Evolutionary conservation across 2,113 vertebrate species (phyloP), one percentile per base, ranked within the genome.

Genomic region (Microtus richardsoni): DNA sequence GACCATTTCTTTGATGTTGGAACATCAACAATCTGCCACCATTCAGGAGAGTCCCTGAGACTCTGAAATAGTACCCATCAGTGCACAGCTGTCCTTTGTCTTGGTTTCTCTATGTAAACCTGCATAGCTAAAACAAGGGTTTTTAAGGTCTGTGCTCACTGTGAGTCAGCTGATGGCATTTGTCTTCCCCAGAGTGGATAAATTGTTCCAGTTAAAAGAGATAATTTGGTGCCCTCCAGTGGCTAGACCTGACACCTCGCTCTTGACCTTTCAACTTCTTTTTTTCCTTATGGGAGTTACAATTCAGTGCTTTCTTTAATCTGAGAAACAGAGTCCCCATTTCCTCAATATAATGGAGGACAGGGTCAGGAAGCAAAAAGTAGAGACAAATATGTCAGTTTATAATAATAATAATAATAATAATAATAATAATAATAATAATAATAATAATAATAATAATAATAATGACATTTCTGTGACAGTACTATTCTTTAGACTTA

Each of bases 141-240:
- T 73, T 5, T 66, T 13, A 47, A 2, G 16, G 68, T 60, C 41
- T 77, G 7, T 54, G 47, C 68, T 85, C 30, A 82, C 1, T 24
- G n/a, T 3, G 24, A 64, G 17, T 22, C 82, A 73, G 19, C 8
- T 49, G 19, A 30, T 88, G 12, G 39, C 17, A 96, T 88, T 95
- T 86, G 21, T 79, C 22, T 2, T 64, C 39, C 54, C 73, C 68
- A 62, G 86, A 90, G 11, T 44, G 24, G 52, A 26, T 66, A 92
- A 14, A 68, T 11, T 89, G 30, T 0, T 5, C 11, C 36, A 77
- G 7, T 70, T 91, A 92, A 73, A 97, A 92, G 82, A 97, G 88
- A 96, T 60, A 75, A 96, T 96, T 93, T 91, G 80, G 93, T 95
- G 54, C 54, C 98, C 93, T 98, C 92, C 82, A 95, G 95, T 96